Evolutionary conservation across 2,797 vertebrate genomes (phyloP).

Genomic region (Pseudotriccus pelzelni): DNA sequence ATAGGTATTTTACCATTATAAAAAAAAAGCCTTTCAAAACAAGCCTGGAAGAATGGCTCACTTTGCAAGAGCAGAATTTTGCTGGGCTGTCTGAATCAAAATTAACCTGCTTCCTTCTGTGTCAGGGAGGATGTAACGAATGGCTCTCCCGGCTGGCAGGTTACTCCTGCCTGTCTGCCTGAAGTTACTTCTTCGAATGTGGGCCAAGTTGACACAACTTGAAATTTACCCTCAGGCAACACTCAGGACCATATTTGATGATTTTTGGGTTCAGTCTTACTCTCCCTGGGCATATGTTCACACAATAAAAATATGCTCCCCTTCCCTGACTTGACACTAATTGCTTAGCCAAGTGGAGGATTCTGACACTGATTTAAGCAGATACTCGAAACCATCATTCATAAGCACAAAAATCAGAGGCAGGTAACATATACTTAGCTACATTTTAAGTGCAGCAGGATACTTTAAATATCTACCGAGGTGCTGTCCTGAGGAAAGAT

Average conservation of each 20-base stretch:
- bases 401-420: not conserved
- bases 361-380: constrained; percentile 14
- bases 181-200: not conserved
- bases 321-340: constrained; percentile 28
- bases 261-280: constrained; percentile 28
- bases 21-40: not conserved
- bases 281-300: constrained; percentile 33
- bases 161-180: not conserved
- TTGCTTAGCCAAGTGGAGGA: constrained; percentile 27
- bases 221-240: constrained; percentile 30
- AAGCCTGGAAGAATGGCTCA: constrained; percentile 18
- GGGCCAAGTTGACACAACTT: constrained; percentile 10
- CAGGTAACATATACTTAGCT: not conserved
- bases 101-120: constrained; percentile 49
- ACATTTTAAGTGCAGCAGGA: not conserved
- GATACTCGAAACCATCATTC: not conserved
- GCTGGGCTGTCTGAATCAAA: constrained; percentile 37
- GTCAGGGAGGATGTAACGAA: constrained; percentile 19
- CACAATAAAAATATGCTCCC: constrained; percentile 27
- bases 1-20: constrained; percentile 49
- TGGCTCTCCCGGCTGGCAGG: not conserved
- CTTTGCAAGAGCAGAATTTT: not conserved
- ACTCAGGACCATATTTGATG: not conserved
- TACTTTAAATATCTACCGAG: not conserved
- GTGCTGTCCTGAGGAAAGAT: not conserved